Evolutionary conservation across 2,797 vertebrate genomes (phyloP).

Genomic region (Brachyrhaphis roseni): DNA sequence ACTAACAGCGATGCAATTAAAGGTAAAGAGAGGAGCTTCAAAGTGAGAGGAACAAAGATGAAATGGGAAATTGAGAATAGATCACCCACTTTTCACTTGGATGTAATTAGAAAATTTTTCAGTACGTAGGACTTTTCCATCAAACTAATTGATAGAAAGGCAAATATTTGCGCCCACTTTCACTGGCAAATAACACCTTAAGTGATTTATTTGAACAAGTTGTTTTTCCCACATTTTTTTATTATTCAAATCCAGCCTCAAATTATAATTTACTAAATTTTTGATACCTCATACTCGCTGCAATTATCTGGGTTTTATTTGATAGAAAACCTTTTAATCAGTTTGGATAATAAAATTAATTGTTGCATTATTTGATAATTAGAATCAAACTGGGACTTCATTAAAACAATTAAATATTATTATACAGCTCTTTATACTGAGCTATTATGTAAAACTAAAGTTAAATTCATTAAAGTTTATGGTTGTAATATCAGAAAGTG

Average conservation of each 20-base stretch:
- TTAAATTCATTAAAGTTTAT: too few relatives aligned
- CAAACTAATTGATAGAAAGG: not conserved
- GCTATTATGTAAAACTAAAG: too few relatives aligned
- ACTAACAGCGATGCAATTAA: not conserved
- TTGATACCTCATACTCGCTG: not conserved
- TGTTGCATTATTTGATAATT: too few relatives aligned
- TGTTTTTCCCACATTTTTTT: not conserved
- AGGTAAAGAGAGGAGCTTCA: not conserved
- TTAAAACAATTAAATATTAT: too few relatives aligned
- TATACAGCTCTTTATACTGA: too few relatives aligned
- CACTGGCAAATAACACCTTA: not conserved
- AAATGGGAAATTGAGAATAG: not conserved
- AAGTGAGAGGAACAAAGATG: not conserved
- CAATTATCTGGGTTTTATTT: not conserved
- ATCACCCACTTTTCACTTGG: conserved; percentile 1
- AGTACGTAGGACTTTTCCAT: not conserved
- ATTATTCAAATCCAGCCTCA: not conserved
- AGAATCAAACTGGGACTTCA: too few relatives aligned
- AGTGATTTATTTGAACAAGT: not conserved
- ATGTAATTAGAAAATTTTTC: conserved; percentile 7
- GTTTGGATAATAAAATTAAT: not conserved
- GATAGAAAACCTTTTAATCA: not conserved
- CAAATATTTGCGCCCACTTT: not conserved
- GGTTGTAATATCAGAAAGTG: too few relatives aligned
- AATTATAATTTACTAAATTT: not conserved